Conservation (phyloP, 2,888 invertebrate species). For the Deilephila porcellus region DNA sequence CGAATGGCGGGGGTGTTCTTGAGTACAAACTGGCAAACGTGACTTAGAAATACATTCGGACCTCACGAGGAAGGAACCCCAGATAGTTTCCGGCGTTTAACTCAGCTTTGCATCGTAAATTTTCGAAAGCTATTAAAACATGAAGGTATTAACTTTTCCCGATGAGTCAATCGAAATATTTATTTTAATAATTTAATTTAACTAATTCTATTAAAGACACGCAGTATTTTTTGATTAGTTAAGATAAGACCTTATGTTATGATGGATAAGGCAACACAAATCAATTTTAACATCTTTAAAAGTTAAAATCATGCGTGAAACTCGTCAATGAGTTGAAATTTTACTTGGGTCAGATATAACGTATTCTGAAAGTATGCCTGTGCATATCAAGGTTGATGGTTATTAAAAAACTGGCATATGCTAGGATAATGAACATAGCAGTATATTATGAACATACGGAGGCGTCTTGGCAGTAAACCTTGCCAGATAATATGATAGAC, state of each 20-base stretch:
- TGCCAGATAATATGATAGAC: background rate
- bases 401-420: constrained; percentile 6
- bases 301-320: background rate
- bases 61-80: constrained; percentile 29
- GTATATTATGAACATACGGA: background rate
- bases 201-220: background rate
- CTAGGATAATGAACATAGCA: background rate
- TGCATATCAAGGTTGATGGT: constrained; percentile 1
- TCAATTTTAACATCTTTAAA: background rate
- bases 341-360: background rate
- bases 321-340: constrained; percentile 21
- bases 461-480: background rate
- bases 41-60: constrained; percentile 29
- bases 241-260: no score
- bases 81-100: constrained; percentile 31
- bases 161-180: constrained; percentile 26
- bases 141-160: constrained; percentile 33
- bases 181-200: constrained; percentile 13
- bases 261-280: background rate
- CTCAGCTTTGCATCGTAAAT: constrained; percentile 30
- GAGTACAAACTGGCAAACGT: constrained; percentile 28
- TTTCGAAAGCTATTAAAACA: constrained; percentile 31
- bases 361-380: background rate
- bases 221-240: background rate
- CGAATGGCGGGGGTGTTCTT: constrained; percentile 40